Conservation (phyloP, 2,113 vertebrate genomes). For the Rhinoderma darwinii region DNA sequence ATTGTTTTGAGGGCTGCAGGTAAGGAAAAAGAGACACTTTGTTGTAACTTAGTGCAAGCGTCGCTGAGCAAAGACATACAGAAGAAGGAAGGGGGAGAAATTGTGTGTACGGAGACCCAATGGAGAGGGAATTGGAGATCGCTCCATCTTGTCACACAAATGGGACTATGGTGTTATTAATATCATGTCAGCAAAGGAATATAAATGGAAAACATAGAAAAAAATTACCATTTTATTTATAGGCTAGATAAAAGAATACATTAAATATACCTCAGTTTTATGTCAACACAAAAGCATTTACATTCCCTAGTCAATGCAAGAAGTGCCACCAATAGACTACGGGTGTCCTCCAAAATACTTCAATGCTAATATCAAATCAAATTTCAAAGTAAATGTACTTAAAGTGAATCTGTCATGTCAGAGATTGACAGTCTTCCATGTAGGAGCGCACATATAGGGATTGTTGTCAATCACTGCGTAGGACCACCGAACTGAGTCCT, state of each 20-base stretch:
- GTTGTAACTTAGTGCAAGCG: neutral
- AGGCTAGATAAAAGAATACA: too few relatives aligned
- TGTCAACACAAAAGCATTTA: neutral
- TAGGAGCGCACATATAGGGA: too few relatives aligned
- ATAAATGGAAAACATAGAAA: neutral
- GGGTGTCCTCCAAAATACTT: too few relatives aligned
- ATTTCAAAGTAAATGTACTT: too few relatives aligned
- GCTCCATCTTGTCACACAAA: slow-evolving; percentile 18
- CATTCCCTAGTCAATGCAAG: neutral
- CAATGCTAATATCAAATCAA: too few relatives aligned
- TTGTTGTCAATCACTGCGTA: too few relatives aligned
- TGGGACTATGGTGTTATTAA: neutral
- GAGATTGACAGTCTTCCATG: too few relatives aligned
- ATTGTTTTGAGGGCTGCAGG: slow-evolving; percentile 71
- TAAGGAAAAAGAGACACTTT: slow-evolving; percentile 67
- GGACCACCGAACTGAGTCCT: too few relatives aligned
- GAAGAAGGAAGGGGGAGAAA: neutral
- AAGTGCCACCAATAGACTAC: too few relatives aligned
- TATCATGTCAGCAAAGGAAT: neutral
- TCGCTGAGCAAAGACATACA: rapidly evolving
- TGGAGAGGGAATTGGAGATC: slow-evolving; percentile 14
- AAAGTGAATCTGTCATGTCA: too few relatives aligned
- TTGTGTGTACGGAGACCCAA: neutral
- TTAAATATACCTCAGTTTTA: neutral
- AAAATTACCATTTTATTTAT: too few relatives aligned